Conservation (phyloP, 1,140 invertebrate species). For the Amyelois transitella region DNA sequence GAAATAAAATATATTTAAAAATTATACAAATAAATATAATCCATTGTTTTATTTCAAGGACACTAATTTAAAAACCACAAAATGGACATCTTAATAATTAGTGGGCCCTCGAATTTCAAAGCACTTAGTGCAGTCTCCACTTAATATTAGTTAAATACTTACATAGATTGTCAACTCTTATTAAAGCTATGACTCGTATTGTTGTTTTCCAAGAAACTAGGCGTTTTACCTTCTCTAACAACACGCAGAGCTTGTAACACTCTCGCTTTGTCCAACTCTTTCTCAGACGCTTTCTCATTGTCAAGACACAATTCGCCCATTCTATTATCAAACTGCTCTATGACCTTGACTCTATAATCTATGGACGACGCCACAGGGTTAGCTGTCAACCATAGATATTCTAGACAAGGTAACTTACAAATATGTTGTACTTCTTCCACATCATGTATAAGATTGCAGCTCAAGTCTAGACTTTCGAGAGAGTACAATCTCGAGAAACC, state of each 20-base stretch:
- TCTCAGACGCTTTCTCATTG: constrained; percentile 88
- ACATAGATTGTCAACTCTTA: constrained; percentile 43
- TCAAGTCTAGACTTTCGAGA: constrained; percentile 88
- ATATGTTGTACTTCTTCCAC: constrained; percentile 88
- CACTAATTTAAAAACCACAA: neutral
- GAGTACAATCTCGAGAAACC: constrained; percentile 90
- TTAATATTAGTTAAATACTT: neutral
- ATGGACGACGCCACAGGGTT: constrained; percentile 90
- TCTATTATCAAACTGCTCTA: constrained; percentile 87
- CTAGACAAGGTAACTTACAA: constrained; percentile 88
- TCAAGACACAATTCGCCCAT: constrained; percentile 88
- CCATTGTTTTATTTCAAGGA: neutral
- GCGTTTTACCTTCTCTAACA: constrained; percentile 67
- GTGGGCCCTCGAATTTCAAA: neutral
- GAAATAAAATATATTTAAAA: too few relatives aligned
- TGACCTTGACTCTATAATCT: constrained; percentile 93
- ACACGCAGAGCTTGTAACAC: constrained; percentile 89
- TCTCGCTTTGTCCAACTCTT: constrained; percentile 93
- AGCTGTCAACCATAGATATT: constrained; percentile 88
- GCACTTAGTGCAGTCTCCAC: neutral
- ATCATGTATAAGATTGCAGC: constrained; percentile 87
- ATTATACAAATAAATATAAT: neutral
- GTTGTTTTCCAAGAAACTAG: constrained; percentile 60
- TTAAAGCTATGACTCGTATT: constrained; percentile 58
- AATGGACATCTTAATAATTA: neutral